Evolutionary conservation across 2,113 vertebrate species (phyloP).

Genomic region (Camelus bactrianus): DNA sequence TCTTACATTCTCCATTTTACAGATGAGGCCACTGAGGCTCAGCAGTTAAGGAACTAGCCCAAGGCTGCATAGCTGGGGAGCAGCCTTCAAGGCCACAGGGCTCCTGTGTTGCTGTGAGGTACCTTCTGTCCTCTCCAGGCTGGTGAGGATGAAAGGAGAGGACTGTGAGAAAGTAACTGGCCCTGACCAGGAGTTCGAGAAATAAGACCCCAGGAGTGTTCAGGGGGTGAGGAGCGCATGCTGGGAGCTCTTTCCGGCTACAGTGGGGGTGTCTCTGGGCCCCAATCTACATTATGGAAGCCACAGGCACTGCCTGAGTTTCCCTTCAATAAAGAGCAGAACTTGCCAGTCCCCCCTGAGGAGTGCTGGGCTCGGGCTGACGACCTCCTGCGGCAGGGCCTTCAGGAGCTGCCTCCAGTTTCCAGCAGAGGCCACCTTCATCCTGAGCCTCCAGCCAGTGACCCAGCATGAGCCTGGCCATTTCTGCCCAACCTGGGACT

Average conservation of each 20-base stretch:
- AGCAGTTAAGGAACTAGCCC: background rate
- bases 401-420: background rate
- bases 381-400: background rate
- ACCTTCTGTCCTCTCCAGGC: background rate
- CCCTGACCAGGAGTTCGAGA: background rate
- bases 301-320: too few species aligned
- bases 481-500: background rate
- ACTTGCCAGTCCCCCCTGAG: background rate
- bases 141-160: background rate
- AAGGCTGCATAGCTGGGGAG: background rate
- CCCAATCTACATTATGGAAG: background rate
- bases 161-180: background rate
- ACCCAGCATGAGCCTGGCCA: background rate
- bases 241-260: background rate
- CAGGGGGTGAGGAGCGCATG: background rate
- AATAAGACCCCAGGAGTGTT: background rate
- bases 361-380: background rate
- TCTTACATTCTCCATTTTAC: background rate
- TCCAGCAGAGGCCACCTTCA: too few species aligned
- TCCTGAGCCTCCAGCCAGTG: background rate
- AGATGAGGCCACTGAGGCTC: background rate
- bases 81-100: background rate
- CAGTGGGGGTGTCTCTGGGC: background rate
- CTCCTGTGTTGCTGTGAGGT: rapidly evolving
- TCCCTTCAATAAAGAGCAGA: background rate